Evolutionary conservation across 2,888 invertebrate species (phyloP).

Genomic region (Hypselothyrea guttata): DNA sequence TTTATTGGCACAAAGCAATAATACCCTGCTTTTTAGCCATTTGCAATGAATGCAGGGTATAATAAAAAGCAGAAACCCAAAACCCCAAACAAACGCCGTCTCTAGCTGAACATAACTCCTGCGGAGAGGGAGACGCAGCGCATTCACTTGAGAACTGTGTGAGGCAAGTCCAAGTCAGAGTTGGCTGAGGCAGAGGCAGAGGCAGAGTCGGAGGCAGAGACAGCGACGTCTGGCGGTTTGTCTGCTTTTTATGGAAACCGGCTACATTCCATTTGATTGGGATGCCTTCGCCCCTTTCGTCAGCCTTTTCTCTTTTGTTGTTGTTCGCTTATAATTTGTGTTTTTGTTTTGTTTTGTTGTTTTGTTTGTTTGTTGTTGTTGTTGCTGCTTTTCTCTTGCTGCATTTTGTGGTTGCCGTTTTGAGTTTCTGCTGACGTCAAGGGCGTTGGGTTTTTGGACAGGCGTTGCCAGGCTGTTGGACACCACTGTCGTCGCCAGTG

Average conservation of each 20-base stretch:
- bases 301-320: constrained; percentile 46
- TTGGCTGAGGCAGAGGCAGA: constrained; percentile 1
- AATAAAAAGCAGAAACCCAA: no score
- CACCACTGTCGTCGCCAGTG: constrained; percentile 15
- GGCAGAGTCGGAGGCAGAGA: neutral
- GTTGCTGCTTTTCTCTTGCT: constrained; percentile 33
- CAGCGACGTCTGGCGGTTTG: constrained; percentile 56
- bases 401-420: constrained; percentile 42
- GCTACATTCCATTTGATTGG: constrained; percentile 75
- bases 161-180: neutral
- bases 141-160: constrained; percentile 46
- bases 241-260: constrained; percentile 75
- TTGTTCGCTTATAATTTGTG: neutral
- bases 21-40: no score
- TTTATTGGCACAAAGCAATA: no score
- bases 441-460: constrained; percentile 53
- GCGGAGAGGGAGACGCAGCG: constrained; percentile 24
- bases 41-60: no score
- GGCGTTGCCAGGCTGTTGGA: constrained; percentile 3
- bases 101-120: constrained; percentile 33
- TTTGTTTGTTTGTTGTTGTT: neutral
- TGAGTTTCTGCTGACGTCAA: constrained; percentile 54
- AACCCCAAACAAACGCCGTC: no score
- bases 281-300: constrained; percentile 54
- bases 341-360: constrained; percentile 30